Conservation (phyloP, 2,113 vertebrate species). For the Thamnophis sirtalis region DNA sequence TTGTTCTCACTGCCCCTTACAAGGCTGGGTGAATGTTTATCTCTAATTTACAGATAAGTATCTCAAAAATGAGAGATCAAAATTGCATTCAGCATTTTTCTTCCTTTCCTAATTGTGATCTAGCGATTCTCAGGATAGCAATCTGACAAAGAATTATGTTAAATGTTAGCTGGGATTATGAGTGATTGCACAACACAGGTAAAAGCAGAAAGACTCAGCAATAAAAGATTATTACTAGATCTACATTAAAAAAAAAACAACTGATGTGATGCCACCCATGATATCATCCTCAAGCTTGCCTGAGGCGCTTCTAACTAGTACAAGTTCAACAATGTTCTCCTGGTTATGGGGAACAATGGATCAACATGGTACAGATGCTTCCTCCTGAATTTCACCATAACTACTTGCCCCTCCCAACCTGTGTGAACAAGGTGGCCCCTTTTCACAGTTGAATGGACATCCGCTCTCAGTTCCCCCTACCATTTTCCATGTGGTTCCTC, state of each 20-base stretch:
- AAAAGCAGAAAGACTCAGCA: background rate
- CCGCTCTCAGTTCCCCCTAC: slow-evolving; percentile 37
- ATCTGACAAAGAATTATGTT: background rate
- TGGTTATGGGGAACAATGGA: background rate
- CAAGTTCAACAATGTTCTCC: background rate
- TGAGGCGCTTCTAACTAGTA: background rate
- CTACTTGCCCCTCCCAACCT: background rate
- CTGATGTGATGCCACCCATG: background rate
- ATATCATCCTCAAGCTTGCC: background rate
- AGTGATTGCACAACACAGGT: background rate
- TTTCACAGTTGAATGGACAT: background rate
- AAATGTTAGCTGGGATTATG: background rate
- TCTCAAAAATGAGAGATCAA: background rate
- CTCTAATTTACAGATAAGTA: slow-evolving; percentile 21
- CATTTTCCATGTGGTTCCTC: slow-evolving; percentile 74
- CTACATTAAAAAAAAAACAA: background rate
- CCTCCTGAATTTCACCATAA: background rate
- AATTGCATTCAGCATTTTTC: background rate
- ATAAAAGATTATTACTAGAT: background rate
- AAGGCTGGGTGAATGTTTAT: background rate
- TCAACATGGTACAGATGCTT: background rate
- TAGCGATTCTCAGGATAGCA: background rate
- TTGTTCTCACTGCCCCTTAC: background rate
- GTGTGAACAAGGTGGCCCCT: background rate
- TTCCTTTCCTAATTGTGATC: background rate